Evolutionary conservation across 2,797 vertebrate genomes (phyloP).

Genomic region (Gymnoscopelus microlampas): DNA sequence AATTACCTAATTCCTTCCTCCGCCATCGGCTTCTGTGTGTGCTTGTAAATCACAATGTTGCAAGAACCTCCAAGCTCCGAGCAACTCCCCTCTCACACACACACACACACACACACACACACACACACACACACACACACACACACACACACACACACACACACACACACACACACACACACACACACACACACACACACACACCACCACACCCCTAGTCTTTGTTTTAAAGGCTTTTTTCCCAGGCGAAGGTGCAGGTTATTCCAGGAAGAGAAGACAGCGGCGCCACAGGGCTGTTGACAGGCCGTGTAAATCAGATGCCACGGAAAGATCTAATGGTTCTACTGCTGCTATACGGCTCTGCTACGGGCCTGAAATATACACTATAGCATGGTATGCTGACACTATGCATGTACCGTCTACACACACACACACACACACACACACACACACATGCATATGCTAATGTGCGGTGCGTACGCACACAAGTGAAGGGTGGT

Average conservation of each 20-base stretch:
- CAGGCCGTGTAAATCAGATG: conserved; percentile 77
- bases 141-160: background rate
- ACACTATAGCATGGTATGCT: conserved; percentile 51
- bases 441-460: conserved; percentile 14
- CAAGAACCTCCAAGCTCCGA: conserved; percentile 43
- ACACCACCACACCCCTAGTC: conserved; percentile 24
- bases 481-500: conserved; percentile 26
- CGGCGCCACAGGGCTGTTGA: conserved; percentile 60
- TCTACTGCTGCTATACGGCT: conserved; percentile 8
- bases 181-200: conserved; percentile 9
- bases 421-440: conserved; percentile 18
- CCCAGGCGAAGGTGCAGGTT: conserved; percentile 54
- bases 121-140: background rate
- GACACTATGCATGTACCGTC: conserved; percentile 55
- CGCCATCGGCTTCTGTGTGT: conserved; percentile 28
- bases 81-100: conserved; percentile 30
- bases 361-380: conserved; percentile 64
- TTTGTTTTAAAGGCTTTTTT: conserved; percentile 58
- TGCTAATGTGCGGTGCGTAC: conserved; percentile 42
- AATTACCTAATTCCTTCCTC: conserved; percentile 64
- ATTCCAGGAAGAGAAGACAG: conserved; percentile 72
- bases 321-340: conserved; percentile 75
- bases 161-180: background rate
- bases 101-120: conserved; percentile 5
- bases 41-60: conserved; percentile 50